A percentile compares a stretch with the other conserved stretches of the same genome.
Conservation (phyloP, 2,113 vertebrate genomes). For the Indicator indicator region DNA sequence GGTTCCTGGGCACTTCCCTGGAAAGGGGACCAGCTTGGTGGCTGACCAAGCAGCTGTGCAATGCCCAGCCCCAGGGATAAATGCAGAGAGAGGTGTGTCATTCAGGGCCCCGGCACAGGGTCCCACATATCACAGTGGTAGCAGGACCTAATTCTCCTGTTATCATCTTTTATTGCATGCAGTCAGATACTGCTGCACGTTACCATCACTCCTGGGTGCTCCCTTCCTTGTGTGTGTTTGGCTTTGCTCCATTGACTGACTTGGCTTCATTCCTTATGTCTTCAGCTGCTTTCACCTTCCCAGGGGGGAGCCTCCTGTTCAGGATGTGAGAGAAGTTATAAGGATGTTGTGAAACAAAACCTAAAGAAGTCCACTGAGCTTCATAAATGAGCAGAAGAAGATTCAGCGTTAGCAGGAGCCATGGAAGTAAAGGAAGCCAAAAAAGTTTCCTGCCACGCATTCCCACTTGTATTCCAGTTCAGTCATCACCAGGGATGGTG, state of each 20-base stretch:
- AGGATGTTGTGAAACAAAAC: background rate
- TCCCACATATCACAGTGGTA: background rate
- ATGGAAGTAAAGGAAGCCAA: background rate
- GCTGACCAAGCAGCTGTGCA: rapidly evolving
- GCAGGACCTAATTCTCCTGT: constrained; percentile 24
- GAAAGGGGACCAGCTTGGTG: background rate
- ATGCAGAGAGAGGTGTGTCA: background rate
- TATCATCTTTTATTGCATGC: constrained; percentile 35
- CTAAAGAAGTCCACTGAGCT: background rate
- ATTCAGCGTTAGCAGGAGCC: background rate
- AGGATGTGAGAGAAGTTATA: background rate
- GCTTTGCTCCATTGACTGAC: background rate
- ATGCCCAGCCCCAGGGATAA: background rate
- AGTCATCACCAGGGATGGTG: rapidly evolving
- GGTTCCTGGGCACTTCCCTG: background rate
- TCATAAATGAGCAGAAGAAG: background rate
- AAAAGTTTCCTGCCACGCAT: background rate
- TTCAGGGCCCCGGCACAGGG: background rate
- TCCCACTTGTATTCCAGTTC: background rate
- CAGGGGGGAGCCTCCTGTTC: background rate
- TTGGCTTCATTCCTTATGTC: background rate
- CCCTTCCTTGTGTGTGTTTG: background rate
- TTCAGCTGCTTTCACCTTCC: background rate
- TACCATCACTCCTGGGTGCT: background rate
- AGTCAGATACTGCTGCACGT: background rate